Conservation (phyloP, 2,888 invertebrate species). For the Anarsia innoxiella region DNA sequence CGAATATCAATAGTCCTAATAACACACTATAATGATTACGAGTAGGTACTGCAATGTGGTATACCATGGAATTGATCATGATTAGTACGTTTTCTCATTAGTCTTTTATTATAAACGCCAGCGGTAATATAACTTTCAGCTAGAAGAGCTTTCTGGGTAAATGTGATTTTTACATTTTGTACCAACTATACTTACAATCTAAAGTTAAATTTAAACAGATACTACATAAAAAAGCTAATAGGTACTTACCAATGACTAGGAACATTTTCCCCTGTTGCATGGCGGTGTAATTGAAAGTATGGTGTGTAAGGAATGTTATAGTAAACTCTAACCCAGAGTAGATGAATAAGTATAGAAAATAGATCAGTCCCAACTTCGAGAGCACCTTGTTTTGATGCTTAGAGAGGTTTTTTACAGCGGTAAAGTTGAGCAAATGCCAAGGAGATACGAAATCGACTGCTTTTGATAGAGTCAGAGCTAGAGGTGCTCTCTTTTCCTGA, state of each 20-base stretch:
- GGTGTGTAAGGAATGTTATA: slow-evolving; percentile 95
- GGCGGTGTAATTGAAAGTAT: slow-evolving; percentile 91
- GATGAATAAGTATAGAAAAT: slow-evolving; percentile 94
- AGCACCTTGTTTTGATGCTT: slow-evolving; percentile 78
- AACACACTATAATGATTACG: background rate
- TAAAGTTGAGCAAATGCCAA: slow-evolving; percentile 72
- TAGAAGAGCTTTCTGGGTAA: too few species aligned
- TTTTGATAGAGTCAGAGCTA: slow-evolving; percentile 79
- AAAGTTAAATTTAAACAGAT: background rate
- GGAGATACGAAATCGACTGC: slow-evolving; percentile 71
- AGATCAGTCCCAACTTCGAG: slow-evolving; percentile 81
- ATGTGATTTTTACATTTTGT: too few species aligned
- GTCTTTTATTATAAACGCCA: too few species aligned
- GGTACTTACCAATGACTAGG: slow-evolving; percentile 85
- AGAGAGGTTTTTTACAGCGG: slow-evolving; percentile 80
- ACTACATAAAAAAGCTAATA: background rate
- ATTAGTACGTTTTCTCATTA: too few species aligned
- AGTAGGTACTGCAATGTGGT: too few species aligned
- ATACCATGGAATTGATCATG: too few species aligned
- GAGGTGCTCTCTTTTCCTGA: slow-evolving; percentile 81
- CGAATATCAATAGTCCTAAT: background rate
- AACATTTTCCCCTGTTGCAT: slow-evolving; percentile 99
- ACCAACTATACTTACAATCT: too few species aligned
- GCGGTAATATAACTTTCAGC: too few species aligned
- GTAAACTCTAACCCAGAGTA: slow-evolving; percentile 99